Evolutionary conservation across 2,113 vertebrate genomes (phyloP), one percentile per base, ranked within the genome.

Genomic region (Heteronetta atricapilla): DNA sequence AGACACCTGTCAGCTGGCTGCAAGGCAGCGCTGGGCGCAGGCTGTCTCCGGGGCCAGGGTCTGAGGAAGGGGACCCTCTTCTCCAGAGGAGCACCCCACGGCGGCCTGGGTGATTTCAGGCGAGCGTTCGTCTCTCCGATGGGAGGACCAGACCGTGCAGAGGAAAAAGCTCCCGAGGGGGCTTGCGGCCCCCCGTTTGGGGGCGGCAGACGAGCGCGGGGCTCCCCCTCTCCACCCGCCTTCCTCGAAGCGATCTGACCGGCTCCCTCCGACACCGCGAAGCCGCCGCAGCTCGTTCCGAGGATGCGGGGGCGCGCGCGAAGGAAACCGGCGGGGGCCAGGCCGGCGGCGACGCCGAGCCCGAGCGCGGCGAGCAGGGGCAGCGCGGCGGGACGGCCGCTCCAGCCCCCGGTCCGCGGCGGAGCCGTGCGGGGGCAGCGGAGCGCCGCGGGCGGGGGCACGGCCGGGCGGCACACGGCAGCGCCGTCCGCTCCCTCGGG

Each of bases 181-280:
- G 20, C 10, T 20, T 16, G 18, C 66, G 69, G 75, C 20, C 53
- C 7, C n/a, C 70, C 5, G 2, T 48, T 13, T 7, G 50, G 44
- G 66, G 78, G 36, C 0, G n/a, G n/a, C 4, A 13, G 19, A 31
- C 1, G 56, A 31, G 40, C 4, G n/a, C 0, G 1, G 50, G 46
- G 42, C 28, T 76, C 8, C 42, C 63, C 36, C 8, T 5, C 40
- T 13, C 75, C 4, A 53, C 59, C 36, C 3, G 44, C 29, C 40
- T 52, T 52, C 6, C 44, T 40, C 66, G 50, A 4, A 9, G 31
- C 40, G 26, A 21, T 10, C 28, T 3, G 68, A 13, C 31, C 4
- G 63, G 22, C 64, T 4, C 52, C 75, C 78, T 5, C 42, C 42
- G 16, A 20, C 58, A 52, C 70, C 75, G 64, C 48, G 10, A 5